Percentiles rank a stretch among this genome's conserved stretches.
These are phyloP conservation scores for Daktulosphaira vitifoliae DNA, from an alignment of 1,140 invertebrate species.

Conservation along the genomic window DNA sequence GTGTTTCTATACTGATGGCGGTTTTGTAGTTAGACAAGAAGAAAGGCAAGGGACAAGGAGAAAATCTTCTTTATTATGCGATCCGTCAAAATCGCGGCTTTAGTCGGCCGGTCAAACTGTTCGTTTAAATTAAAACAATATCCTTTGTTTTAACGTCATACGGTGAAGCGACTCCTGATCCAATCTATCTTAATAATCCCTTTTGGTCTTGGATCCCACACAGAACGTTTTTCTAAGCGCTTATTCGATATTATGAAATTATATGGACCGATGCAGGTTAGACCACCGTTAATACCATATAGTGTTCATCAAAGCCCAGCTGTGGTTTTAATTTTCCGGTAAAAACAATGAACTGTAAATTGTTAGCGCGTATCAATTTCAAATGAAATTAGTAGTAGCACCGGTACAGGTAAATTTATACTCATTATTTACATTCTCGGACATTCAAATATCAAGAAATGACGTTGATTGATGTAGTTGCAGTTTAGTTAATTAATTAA, in stretches of 20 bases:
- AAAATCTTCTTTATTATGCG: conserved; percentile 33
- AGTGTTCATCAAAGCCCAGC: too few species aligned
- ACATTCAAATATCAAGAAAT: conserved; percentile 15
- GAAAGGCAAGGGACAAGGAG: neutral
- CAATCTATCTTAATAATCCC: conserved; percentile 33
- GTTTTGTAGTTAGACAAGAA: neutral
- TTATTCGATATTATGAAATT: too few species aligned
- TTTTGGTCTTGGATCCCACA: conserved; percentile 5
- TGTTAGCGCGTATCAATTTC: neutral
- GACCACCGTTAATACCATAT: too few species aligned
- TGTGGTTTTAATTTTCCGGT: neutral
- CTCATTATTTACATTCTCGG: neutral
- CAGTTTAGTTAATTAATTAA: conserved; percentile 31
- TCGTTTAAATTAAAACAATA: conserved; percentile 30
- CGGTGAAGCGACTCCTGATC: conserved; percentile 13
- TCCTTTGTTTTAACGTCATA: conserved; percentile 31
- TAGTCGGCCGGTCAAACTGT: conserved; percentile 27
- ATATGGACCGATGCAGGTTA: neutral
- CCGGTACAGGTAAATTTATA: conserved; percentile 1
- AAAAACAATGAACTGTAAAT: neutral
- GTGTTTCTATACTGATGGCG: neutral
- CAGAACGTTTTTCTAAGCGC: neutral
- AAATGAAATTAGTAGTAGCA: neutral
- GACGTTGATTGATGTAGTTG: conserved; percentile 29
- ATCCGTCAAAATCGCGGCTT: conserved; percentile 32